Evolutionary conservation across 2,113 vertebrate genomes (phyloP).

Genomic region (Saccopteryx bilineata): DNA sequence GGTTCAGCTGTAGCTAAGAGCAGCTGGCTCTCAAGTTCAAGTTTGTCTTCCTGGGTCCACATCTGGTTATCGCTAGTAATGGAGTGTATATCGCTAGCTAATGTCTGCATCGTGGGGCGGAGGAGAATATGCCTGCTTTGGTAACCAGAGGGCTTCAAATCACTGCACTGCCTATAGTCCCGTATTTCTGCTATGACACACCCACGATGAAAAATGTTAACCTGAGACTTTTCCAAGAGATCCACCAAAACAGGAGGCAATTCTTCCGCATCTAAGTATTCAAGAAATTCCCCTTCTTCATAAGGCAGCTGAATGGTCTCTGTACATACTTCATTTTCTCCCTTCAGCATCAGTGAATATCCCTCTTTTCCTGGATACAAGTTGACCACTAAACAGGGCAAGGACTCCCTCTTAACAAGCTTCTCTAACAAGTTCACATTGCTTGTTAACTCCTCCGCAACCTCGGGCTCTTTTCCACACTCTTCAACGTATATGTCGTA

Average conservation of each 20-base stretch:
- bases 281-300: slow-evolving; percentile 92
- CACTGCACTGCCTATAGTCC: slow-evolving; percentile 94
- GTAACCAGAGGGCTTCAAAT: slow-evolving; percentile 91
- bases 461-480: slow-evolving; percentile 96
- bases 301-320: slow-evolving; percentile 95
- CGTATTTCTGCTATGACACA: slow-evolving; percentile 97
- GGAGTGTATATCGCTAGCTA: slow-evolving; percentile 95
- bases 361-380: slow-evolving; percentile 95
- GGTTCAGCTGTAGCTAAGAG: slow-evolving; percentile 95
- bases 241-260: slow-evolving; percentile 95
- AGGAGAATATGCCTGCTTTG: slow-evolving; percentile 95
- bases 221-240: slow-evolving; percentile 94
- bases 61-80: slow-evolving; percentile 94
- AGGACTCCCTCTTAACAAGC: slow-evolving; percentile 93
- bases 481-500: slow-evolving; percentile 97
- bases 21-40: slow-evolving; percentile 95
- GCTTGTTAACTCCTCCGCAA: slow-evolving; percentile 93
- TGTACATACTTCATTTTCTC: slow-evolving; percentile 93
- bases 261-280: slow-evolving; percentile 96
- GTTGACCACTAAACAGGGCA: slow-evolving; percentile 95
- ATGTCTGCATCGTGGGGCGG: slow-evolving; percentile 96
- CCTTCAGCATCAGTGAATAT: slow-evolving; percentile 96
- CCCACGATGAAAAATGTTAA: slow-evolving; percentile 96
- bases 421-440: slow-evolving; percentile 98
- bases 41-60: slow-evolving; percentile 97